These are phyloP conservation scores for Arion vulgaris DNA, from an alignment of 1,140 invertebrate genomes.

Conservation along the genomic window DNA sequence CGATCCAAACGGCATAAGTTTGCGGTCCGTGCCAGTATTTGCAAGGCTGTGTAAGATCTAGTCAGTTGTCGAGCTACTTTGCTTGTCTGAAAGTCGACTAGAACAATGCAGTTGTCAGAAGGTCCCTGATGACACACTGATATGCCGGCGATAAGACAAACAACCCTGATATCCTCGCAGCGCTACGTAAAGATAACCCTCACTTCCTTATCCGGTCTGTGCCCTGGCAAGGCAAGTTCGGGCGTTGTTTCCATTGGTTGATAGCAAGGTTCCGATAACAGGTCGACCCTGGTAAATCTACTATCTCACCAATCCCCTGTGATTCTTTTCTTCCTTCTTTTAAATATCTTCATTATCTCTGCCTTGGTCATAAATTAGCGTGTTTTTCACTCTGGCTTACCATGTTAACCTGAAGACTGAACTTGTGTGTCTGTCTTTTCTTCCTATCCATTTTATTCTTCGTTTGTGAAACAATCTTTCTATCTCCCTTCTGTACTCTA, in stretches of 20 bases:
- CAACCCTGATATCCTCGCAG: conserved; percentile 3
- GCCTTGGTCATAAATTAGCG: neutral
- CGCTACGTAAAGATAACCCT: neutral
- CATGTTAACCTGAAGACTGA: no score
- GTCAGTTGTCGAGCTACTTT: neutral
- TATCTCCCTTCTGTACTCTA: no score
- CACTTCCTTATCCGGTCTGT: conserved; percentile 6
- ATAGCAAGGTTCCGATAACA: conserved; percentile 6
- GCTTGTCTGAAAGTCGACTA: neutral
- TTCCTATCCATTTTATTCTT: no score
- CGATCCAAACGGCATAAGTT: neutral
- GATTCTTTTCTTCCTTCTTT: neutral
- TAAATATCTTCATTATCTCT: neutral
- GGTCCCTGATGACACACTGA: conserved; percentile 12
- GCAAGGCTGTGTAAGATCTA: neutral
- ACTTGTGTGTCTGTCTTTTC: no score
- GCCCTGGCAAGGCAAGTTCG: neutral
- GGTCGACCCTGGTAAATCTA: conserved; percentile 9
- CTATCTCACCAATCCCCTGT: neutral
- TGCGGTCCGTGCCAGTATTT: neutral
- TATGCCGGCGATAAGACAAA: neutral
- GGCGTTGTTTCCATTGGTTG: neutral
- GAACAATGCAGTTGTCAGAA: conserved; percentile 12
- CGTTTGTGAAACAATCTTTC: no score
- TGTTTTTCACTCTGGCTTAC: no score